These are phyloP conservation scores for Tringa solitaria DNA, from an alignment of 2,113 vertebrate species.

Conservation along the genomic window DNA sequence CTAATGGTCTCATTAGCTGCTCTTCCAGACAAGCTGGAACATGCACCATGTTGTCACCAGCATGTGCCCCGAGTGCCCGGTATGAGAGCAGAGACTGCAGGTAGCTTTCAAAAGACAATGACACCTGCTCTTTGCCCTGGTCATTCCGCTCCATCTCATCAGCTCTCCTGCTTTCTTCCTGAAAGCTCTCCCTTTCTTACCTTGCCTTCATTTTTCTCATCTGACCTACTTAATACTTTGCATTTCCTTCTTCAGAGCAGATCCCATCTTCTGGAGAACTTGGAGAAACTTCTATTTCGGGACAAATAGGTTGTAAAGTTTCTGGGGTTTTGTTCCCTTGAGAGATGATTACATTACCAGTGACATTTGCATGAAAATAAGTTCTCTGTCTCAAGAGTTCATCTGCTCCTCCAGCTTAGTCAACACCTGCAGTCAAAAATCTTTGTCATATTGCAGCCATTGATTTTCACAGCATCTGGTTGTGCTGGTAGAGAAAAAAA, in stretches of 20 bases:
- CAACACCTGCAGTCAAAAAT: constrained; percentile 32
- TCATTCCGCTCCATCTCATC: not conserved
- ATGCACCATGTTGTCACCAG: not conserved
- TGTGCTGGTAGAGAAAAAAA: not conserved
- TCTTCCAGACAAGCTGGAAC: not conserved
- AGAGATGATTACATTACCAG: not conserved
- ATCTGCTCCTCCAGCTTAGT: constrained; percentile 15
- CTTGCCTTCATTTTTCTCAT: not conserved
- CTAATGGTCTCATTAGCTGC: not conserved
- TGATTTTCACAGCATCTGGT: not conserved
- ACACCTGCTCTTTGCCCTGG: not conserved
- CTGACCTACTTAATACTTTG: constrained; percentile 40
- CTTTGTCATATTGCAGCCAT: not conserved
- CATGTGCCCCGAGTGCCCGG: not conserved
- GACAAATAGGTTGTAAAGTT: constrained; percentile 37
- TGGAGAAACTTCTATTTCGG: constrained; percentile 36
- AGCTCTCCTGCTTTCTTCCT: not conserved
- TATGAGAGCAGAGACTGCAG: not conserved
- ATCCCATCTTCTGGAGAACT: not conserved
- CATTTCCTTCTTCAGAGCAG: constrained; percentile 18
- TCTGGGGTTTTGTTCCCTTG: constrained; percentile 38
- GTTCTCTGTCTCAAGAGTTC: not conserved
- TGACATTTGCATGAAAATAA: constrained; percentile 29
- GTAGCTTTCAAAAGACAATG: not conserved
- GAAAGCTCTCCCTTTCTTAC: not conserved